Conservation (phyloP, 64 coral and sea anemone species). For the Montipora sp. region DNA sequence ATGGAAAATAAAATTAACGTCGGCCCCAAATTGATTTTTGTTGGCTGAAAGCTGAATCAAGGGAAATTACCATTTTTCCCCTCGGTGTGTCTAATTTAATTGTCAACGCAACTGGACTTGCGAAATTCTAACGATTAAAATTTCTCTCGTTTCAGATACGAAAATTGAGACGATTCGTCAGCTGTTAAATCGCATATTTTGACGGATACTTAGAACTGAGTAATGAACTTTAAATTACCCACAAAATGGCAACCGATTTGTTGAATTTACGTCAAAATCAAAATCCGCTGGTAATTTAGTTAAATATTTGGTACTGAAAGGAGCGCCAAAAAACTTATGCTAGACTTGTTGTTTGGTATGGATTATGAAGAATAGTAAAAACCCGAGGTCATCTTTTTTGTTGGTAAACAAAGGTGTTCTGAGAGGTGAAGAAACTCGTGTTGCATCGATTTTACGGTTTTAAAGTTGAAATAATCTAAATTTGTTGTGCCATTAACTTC, state of each 20-base stretch:
- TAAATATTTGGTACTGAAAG: no score
- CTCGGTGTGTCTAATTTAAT: background rate
- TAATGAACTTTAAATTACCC: conserved; percentile 25
- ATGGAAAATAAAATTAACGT: background rate
- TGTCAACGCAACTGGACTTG: background rate
- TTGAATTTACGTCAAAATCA: background rate
- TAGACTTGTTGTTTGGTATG: no score
- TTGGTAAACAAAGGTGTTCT: no score
- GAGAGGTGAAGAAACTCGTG: no score
- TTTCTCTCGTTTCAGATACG: background rate
- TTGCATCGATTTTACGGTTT: no score
- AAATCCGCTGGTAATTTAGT: background rate
- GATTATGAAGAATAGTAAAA: no score
- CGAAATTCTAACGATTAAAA: background rate
- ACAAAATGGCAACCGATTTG: background rate
- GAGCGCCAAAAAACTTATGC: no score
- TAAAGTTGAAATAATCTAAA: no score
- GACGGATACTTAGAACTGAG: conserved; percentile 9
- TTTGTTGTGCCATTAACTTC: no score
- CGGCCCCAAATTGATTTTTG: conserved; percentile 1
- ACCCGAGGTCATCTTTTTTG: no score
- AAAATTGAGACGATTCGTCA: conserved; percentile 19
- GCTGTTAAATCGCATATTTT: background rate
- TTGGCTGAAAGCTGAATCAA: background rate
- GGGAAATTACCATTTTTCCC: background rate